Base-by-base conservation (phyloP, 2,888 invertebrate species). In the Dorcus hopei region DNA sequence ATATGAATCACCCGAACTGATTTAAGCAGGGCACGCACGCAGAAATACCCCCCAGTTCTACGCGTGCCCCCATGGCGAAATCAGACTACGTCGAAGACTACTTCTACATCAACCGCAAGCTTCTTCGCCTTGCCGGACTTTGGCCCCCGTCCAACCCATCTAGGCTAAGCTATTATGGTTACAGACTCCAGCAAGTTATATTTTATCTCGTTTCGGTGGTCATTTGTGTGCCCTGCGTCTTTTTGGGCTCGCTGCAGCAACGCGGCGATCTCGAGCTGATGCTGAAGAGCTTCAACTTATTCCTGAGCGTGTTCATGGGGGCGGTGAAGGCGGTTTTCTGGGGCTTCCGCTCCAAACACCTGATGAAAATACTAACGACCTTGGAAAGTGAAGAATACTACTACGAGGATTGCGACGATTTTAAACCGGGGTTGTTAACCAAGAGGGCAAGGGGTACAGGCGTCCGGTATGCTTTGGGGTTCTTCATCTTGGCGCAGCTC, bases 281-380 rank as follows among this genome's bases (percentile, higher is more conserved):
- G 4, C 71, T 73, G 9, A 73, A 73, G 56, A 72, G 72, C 57
- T 58, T 73, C 9, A 72, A 68, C 53, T 70, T 72, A 59, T 68
- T 65, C 9, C 52, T 73, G 23, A 72, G 72, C 3, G 71, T 73
- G 54, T 62, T 72, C 9, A 68, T 74, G 70, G 72, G 72, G 9
- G 69, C 70, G 14, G 61, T 71, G 11, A 74, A 74, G 62, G 68
- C 69, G 16, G 56, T 70, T 16, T 71, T 72, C 61, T 73, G 73
- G 68, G 68, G 68, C 42, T 68, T 65, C 50, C 65, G 61, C 51
- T 67, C 68, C 3, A 49, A 65, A 9, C 54, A 62, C 4, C 58
- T 73, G 11, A 62, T 57, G 38, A 45, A 54, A 11, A 68, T 74
- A 0, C 70, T 74, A 65, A 48, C 62, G 2, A 64, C 52, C 2